A percentile compares a stretch with the other conserved stretches of the same genome.
phyloP scores from a whole-genome alignment of 2,797 vertebrate genomes.

The Poeciliopsis paucimaculata region DNA sequence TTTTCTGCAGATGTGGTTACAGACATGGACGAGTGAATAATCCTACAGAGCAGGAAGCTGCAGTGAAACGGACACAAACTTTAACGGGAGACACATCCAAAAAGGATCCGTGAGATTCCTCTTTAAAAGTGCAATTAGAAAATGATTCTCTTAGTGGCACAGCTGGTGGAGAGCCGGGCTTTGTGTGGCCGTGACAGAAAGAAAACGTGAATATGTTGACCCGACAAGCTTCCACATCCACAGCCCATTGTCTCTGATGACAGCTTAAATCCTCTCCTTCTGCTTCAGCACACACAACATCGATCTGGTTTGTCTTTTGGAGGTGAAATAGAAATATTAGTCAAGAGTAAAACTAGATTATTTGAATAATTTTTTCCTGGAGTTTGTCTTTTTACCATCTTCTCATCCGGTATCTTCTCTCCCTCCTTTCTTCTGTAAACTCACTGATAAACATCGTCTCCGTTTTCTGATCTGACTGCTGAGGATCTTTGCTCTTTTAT shows the following conservation, averaged over 20 bases:
- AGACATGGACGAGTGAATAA: neutral
- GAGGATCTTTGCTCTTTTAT: neutral
- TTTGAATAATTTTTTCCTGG: neutral
- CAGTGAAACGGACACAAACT: constrained; percentile 14
- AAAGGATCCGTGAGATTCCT: constrained; percentile 18
- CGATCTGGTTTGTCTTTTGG: constrained; percentile 4
- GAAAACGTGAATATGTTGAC: constrained; percentile 44
- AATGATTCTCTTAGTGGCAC: constrained; percentile 36
- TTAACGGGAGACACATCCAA: constrained; percentile 47
- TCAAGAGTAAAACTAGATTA: neutral
- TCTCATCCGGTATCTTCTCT: neutral
- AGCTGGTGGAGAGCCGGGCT: constrained; percentile 33
- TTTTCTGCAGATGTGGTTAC: neutral
- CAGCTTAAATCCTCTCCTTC: constrained; percentile 34
- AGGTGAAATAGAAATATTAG: constrained; percentile 8
- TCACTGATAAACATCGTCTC: neutral
- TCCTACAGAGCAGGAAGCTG: neutral
- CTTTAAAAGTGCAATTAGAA: constrained; percentile 30
- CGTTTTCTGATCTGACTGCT: neutral
- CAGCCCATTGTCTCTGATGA: constrained; percentile 28
- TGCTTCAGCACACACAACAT: constrained; percentile 10
- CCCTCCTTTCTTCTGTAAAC: neutral
- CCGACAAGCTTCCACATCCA: constrained; percentile 30
- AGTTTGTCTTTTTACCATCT: too few species aligned
- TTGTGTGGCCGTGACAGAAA: constrained; percentile 37